Evolutionary conservation across 2,797 vertebrate genomes (phyloP).

Genomic region (Heliangelus exortis): DNA sequence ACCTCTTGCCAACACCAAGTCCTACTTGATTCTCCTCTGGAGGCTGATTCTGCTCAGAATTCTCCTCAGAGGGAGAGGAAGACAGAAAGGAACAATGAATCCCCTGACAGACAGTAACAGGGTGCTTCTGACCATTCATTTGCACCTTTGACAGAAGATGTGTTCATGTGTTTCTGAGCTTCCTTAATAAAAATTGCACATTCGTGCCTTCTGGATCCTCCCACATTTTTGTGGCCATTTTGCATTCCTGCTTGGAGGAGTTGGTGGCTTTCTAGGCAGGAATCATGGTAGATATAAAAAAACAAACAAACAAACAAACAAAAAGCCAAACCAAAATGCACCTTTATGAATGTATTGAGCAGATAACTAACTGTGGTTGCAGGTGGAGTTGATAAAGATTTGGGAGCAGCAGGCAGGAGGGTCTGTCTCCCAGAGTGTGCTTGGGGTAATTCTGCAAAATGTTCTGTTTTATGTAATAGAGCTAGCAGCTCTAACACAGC

Average conservation of each 20-base stretch:
- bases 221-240: fast-evolving
- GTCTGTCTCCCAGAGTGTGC: background rate
- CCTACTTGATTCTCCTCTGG: background rate
- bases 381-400: background rate
- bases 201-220: background rate
- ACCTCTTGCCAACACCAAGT: background rate
- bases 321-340: no score
- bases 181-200: background rate
- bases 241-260: background rate
- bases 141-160: background rate
- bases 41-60: background rate
- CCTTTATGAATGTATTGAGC: background rate
- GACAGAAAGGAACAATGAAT: background rate
- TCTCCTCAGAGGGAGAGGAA: background rate
- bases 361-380: background rate
- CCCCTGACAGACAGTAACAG: fast-evolving
- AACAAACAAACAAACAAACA: no score
- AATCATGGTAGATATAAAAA: background rate
- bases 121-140: background rate
- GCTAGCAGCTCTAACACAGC: background rate
- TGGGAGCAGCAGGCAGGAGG: background rate
- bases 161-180: background rate
- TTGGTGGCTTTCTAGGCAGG: background rate
- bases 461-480: fast-evolving
- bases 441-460: background rate